Evolutionary conservation across 2,113 vertebrate genomes (phyloP).

Genomic region (Strigops habroptila): DNA sequence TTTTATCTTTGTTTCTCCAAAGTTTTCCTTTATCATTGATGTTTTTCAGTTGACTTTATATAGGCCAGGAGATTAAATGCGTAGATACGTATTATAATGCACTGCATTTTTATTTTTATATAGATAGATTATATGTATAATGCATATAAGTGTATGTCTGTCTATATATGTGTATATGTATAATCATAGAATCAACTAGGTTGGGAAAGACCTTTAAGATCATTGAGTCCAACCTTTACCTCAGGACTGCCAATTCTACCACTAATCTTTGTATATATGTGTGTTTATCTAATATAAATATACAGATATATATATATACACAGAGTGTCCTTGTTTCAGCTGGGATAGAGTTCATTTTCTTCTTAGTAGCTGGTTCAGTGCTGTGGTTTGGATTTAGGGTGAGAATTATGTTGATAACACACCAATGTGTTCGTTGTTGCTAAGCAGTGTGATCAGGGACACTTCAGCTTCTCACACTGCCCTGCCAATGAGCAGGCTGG

Average conservation of each 20-base stretch:
- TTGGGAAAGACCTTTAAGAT: neutral
- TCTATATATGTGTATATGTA: neutral
- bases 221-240: neutral
- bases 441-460: neutral
- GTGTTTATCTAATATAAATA: neutral
- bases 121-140: neutral
- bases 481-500: accelerated
- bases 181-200: neutral
- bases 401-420: neutral
- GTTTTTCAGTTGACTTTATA: neutral
- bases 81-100: neutral
- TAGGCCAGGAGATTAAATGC: neutral
- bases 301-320: neutral
- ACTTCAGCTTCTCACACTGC: neutral
- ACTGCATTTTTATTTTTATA: neutral
- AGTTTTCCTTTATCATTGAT: neutral
- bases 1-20: neutral
- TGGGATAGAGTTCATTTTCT: neutral
- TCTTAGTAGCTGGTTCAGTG: neutral
- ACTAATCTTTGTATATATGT: neutral
- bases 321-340: neutral
- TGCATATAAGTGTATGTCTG: neutral
- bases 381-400: neutral
- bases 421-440: neutral
- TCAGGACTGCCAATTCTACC: neutral